Evolutionary conservation across 2,797 vertebrate genomes (phyloP), one percentile per base, ranked within the genome.

Genomic region (Alectoris magna): DNA sequence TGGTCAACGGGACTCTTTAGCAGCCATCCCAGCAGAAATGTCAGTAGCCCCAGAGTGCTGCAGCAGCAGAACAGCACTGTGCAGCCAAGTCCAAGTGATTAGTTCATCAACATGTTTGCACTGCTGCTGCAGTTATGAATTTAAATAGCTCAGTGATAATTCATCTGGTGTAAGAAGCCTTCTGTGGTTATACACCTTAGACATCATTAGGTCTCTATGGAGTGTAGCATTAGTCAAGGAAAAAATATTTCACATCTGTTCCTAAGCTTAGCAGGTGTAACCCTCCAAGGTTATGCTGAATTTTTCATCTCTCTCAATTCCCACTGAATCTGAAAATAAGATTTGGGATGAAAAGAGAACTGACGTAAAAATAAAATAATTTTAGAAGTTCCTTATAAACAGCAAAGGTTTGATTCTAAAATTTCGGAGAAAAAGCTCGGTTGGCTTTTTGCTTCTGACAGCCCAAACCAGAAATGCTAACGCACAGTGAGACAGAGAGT

Each of bases 81-180:
- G 44, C 73, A 75, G 76, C 66, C 85, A 91, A 88, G 89, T 94
- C 44, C 38, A 29, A 78, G 64, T 39, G 66, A 77, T 86, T 63
- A 87, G 91, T 91, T 92, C 51, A 70, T 90, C 83, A 91, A 43
- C 38, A 11, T 36, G 31, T 82, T 91, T 95, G 53, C 44, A 31
- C 77, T 89, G 69, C 84, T 93, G 14, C 73, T 70, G 77, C 69
- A 85, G 76, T 78, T 87, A 76, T 0, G 0, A 79, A 64, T 72
- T 89, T 84, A 82, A 94, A 91, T 91, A 96, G 70, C 66, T 84
- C 74, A 14, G 66, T 92, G 72, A 90, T 64, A 68, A 69, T 80
- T 93, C 71, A 14, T 84, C 39, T 34, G 38, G 19, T 63, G 22
- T 24, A n/a, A 73, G 43, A 67, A 82, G 38, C 34, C 44, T 79